Base-by-base conservation (phyloP, 2,113 vertebrate genomes). In the Siniperca chuatsi region DNA sequence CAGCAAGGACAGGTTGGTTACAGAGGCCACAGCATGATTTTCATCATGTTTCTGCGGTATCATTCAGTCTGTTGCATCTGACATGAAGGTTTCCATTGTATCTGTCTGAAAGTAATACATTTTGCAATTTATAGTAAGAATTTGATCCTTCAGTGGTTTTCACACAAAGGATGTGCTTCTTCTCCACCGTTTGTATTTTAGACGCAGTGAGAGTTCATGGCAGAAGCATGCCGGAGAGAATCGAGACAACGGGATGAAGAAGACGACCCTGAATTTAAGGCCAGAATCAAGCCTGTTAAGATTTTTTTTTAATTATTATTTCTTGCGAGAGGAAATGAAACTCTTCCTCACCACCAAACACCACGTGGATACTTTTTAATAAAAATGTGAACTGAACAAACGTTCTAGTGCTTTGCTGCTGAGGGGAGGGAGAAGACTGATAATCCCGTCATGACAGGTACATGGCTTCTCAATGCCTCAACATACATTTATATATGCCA, bases 1-100 rank as follows among this genome's bases (percentile, higher is more conserved):
- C 96, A 96, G 92, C 97, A 96, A 90, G 96, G 96, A 92, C 96
- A 97, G 92, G 89, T 90, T 29, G 68, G 89, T 87, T 29, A 46
- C 55, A 50, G 78, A 11, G 8, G 18, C 42, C 23, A 3, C 55
- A 16, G 58, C 0, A 0, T 33, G 40, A 40, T 65, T 23, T 23
- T 58, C 29, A 57, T 57, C 48, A 20, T 75, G 64, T 52, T 5
- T n/a, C n/a, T 29, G 18, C 55, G 23, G 33, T 37, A 35, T 77
- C 54, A 20, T 48, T 68, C 54, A 8, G n/a, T 60, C 8, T 52
- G 16, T 48, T 25, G 33, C 13, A 9, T 58, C 18, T 62, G 44
- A 64, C 44, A 42, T 1, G 1, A 15, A 46, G 55, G n/a, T 23
- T 46, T 58, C 46, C 46, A 6, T 65, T 48, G 2, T 3, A n/a